Base-by-base conservation (phyloP, 2,888 invertebrate species). In the Tiliacea citrago region DNA sequence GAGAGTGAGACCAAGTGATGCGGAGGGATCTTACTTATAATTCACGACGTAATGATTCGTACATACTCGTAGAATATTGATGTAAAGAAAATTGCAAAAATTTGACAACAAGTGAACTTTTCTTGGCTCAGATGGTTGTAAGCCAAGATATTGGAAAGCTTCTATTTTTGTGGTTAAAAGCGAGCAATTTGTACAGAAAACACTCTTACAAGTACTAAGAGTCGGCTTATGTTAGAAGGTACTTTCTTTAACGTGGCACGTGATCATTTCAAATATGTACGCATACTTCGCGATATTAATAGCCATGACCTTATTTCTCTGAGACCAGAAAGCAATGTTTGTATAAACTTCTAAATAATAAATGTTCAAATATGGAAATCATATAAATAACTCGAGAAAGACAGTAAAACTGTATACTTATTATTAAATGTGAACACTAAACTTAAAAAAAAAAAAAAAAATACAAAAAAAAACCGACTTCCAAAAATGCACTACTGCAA, bases 11-110 rank as follows among this genome's bases (percentile, higher is more conserved):
- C 81, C 85, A 86, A 88, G 87, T 89, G 88, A 86, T 75, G 76
- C 78, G 72, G 88, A 85, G 86, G 83, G 79, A 87, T 88, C 88
- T 88, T 87, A 87, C 85, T 89, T 87, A 88, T 88, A 83, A 88
- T 88, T 89, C 88, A 90, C 82, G 84, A 84, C 79, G 83, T 88
- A 90, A 91, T 89, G 88, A 90, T 89, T 89, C 87, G 82, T 86
- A 89, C 79, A 85, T 83, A n/a, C n/a, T n/a, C n/a, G n/a, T n/a
- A 67, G 80, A 87, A 88, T 90, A 90, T 86, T 86, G 79, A 86
- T 86, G 84, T 85, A 75, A 83, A 63, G 49, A 63, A 75, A 75
- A 73, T 78, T 63, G 42, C 39, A 51, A 67, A 49, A 49, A 60
- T 68, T 69, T 21, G 55, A n/a, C 73, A 60, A 53, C 29, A 69